Evolutionary conservation across 2,797 vertebrate species (phyloP).

Genomic region (Knipowitschia caucasica): DNA sequence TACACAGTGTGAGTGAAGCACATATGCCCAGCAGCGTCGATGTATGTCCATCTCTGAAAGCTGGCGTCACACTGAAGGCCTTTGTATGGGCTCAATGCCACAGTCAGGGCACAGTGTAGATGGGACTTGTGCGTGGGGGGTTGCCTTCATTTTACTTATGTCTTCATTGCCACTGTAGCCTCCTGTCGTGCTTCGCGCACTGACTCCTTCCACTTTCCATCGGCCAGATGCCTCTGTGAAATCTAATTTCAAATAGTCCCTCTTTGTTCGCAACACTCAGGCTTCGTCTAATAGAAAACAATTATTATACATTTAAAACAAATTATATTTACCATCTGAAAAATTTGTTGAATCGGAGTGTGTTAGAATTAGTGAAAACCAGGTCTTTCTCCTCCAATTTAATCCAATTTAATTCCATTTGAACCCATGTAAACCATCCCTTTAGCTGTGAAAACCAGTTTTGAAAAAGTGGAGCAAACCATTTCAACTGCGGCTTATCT

Average conservation of each 20-base stretch:
- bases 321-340: no score
- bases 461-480: no score
- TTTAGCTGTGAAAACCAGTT: no score
- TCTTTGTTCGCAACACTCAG: background rate
- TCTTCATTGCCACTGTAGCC: constrained; percentile 22
- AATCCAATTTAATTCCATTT: no score
- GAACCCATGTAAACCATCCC: no score
- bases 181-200: constrained; percentile 10
- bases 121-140: constrained; percentile 28
- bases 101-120: constrained; percentile 32
- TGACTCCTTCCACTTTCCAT: constrained; percentile 3
- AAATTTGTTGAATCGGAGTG: no score
- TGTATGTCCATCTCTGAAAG: constrained; percentile 45
- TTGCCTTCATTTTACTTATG: constrained; percentile 43
- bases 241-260: background rate
- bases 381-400: no score
- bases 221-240: constrained; percentile 11
- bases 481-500: no score
- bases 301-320: no score
- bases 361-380: no score
- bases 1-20: constrained; percentile 25
- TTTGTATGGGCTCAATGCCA: constrained; percentile 45
- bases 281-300: no score
- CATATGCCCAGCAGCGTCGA: constrained; percentile 25
- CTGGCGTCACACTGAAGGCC: constrained; percentile 39